Evolutionary conservation across 2,888 invertebrate species (phyloP), one percentile per base, ranked within the genome.

Genomic region (Limnephilus auricula): DNA sequence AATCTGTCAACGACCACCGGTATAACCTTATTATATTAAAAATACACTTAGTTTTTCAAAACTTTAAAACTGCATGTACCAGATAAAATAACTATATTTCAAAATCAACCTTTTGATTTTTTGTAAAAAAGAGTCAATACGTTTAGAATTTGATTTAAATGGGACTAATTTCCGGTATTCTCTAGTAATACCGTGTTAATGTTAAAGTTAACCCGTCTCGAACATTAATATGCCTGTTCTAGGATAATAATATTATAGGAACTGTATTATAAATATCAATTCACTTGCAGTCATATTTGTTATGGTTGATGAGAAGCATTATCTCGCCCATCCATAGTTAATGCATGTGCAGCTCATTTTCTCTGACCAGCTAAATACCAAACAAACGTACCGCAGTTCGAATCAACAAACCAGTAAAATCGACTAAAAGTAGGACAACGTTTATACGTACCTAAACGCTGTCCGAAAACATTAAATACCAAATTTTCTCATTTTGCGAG

Each of bases 331-430:
- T 65, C 18, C 2, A 18, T 50, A 50, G 9, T 65, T 65, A 50
- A 65, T n/a, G 25, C 9, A 65, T 65, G 25, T 65, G 65, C 25
- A 65, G 0, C 25, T 65, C n/a, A 65, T 65, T n/a, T 65, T 65
- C 25, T 65, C 65, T 65, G 25, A 65, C 65, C 65, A 65, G 25
- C 65, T 65, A 25, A 65, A 65, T n/a, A 65, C 25, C 65, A 65
- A 65, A 15, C 82, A 18, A 34, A 82, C 82, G 25, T 82, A 34
- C 34, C 82, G 34, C 34, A 32, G 34, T 34, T 82, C 25, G 15
- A 82, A 82, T 82, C 34, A 32, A 82, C 82, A 82, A 82, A 34
- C 82, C 37, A 82, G 82, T 82, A 82, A 82, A 82, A 82, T 25
- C 82, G 25, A 82, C 34, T 18, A 82, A 82, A 82, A 34, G 82